Conservation (phyloP, 1,140 invertebrate species). For the Penaeus japonicus region DNA sequence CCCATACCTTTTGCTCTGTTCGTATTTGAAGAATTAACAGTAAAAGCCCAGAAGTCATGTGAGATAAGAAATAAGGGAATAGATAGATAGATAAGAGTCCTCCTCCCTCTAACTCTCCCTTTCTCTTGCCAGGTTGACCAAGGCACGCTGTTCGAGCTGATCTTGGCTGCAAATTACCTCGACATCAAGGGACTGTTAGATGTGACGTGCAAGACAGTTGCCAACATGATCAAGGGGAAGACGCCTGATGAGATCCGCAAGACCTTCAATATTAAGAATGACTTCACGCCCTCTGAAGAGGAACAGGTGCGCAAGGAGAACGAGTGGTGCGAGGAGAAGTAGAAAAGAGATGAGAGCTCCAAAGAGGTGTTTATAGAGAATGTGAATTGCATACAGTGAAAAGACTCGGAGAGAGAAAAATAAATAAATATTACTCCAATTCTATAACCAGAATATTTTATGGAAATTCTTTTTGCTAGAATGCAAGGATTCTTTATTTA, state of each 20-base stretch:
- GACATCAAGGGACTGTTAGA: conserved; percentile 97
- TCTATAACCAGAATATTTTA: too few species aligned
- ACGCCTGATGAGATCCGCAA: conserved; percentile 98
- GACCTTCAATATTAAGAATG: conserved; percentile 99
- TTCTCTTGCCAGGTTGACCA: conserved; percentile 84
- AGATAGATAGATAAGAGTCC: too few species aligned
- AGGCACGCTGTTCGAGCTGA: conserved; percentile 96
- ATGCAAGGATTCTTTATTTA: too few species aligned
- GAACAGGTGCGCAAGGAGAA: conserved; percentile 97
- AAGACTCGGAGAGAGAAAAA: too few species aligned
- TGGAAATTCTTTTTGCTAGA: too few species aligned
- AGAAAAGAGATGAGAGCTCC: conserved; percentile 56
- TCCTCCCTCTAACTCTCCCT: not conserved
- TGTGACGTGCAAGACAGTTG: conserved; percentile 98
- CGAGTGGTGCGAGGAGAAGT: conserved; percentile 98
- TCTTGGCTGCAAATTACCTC: conserved; percentile 95
- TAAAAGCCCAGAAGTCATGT: too few species aligned
- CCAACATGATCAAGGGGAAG: conserved; percentile 99
- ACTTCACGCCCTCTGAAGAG: conserved; percentile 94
- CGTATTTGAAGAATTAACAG: not conserved
- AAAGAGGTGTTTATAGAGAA: too few species aligned
- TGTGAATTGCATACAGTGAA: too few species aligned
- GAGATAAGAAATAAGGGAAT: too few species aligned
- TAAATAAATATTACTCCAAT: too few species aligned
- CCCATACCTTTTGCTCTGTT: not conserved